These are phyloP conservation scores for Bombus superbus DNA, from an alignment of 1,140 invertebrate genomes.

Conservation along the genomic window DNA sequence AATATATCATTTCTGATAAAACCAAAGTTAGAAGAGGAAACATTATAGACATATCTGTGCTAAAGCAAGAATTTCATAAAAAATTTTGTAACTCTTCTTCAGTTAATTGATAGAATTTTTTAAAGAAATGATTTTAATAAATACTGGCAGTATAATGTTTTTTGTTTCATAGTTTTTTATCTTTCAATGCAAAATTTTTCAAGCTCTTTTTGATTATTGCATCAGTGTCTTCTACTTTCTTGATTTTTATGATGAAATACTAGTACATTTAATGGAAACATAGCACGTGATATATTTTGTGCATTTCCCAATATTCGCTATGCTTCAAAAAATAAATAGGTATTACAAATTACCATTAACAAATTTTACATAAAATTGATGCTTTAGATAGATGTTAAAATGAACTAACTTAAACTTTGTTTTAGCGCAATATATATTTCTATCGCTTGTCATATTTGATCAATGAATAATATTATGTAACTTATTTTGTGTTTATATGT, in stretches of 20 bases:
- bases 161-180: not conserved
- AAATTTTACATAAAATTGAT: not conserved
- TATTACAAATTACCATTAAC: not conserved
- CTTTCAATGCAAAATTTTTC: not conserved
- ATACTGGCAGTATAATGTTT: not conserved
- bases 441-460: conserved; percentile 12
- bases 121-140: not conserved
- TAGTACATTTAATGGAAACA: not conserved
- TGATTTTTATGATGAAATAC: not conserved
- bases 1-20: conserved; percentile 16
- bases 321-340: conserved; percentile 11
- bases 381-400: not conserved
- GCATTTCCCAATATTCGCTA: not conserved
- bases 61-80: not conserved
- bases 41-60: conserved; percentile 28
- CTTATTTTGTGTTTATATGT: not conserved
- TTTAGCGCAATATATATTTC: conserved; percentile 16
- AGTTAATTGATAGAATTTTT: not conserved
- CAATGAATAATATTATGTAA: not conserved
- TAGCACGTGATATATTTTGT: not conserved
- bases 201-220: not conserved
- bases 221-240: not conserved
- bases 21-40: conserved; percentile 1
- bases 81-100: not conserved
- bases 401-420: not conserved